A percentile compares a stretch with the other conserved stretches of the same genome.
Evolutionary conservation across 2,888 invertebrate genomes (phyloP).

Genomic region (Heliconius hortense): DNA sequence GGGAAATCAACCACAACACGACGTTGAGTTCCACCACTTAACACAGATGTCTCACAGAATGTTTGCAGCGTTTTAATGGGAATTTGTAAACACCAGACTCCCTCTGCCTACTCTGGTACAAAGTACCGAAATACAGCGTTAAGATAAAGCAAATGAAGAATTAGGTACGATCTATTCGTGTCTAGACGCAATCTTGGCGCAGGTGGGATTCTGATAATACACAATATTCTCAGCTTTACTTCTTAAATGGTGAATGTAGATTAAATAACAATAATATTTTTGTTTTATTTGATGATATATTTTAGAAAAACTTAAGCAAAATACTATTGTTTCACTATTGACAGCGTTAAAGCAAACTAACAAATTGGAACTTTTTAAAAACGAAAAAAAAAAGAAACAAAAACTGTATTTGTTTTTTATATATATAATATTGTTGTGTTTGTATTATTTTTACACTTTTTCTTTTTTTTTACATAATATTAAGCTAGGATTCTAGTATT

Average conservation of each 20-base stretch:
- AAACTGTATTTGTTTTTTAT: too few relatives aligned
- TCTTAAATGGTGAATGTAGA: background rate
- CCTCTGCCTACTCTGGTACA: background rate
- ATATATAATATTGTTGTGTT: too few relatives aligned
- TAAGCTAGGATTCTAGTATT: too few relatives aligned
- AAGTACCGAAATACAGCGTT: background rate
- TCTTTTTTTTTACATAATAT: too few relatives aligned
- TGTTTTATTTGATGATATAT: background rate
- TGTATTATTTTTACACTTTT: too few relatives aligned
- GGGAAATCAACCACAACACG: background rate
- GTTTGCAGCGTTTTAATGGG: background rate
- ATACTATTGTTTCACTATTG: too few relatives aligned
- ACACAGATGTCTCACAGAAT: background rate
- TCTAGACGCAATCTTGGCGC: constrained; percentile 1
- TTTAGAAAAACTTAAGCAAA: too few relatives aligned
- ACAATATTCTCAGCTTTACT: background rate
- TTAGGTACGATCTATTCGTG: background rate
- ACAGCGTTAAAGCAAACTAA: too few relatives aligned
- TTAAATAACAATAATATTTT: background rate
- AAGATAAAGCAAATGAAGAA: background rate
- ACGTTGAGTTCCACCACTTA: background rate
- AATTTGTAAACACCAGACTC: background rate
- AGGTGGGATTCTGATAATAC: background rate
- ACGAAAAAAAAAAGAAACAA: too few relatives aligned
- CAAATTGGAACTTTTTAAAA: too few relatives aligned